Percentiles rank a stretch among this genome's conserved stretches.
Conservation (phyloP, 2,888 invertebrate species). For the Electrophaes corylata region DNA sequence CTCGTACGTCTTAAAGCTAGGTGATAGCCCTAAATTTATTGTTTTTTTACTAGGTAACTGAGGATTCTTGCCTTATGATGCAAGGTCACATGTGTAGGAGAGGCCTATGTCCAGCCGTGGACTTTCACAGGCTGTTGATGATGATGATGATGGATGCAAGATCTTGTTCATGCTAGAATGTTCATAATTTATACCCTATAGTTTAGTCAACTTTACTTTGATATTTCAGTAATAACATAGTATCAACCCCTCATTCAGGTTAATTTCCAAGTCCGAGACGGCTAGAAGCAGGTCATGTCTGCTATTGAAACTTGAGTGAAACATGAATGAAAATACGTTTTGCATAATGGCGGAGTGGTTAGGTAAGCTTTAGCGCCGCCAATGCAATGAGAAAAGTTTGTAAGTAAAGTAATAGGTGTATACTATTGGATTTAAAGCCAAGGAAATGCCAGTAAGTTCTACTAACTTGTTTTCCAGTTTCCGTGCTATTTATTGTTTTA, state of each 20-base stretch:
- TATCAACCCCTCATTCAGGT: conserved; percentile 27
- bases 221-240: conserved; percentile 20
- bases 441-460: no score
- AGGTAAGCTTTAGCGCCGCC: neutral
- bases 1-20: no score
- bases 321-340: conserved; percentile 25
- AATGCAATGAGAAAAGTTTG: conserved; percentile 5
- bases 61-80: no score
- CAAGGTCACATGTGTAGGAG: no score
- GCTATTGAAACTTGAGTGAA: conserved; percentile 32
- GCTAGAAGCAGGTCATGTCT: conserved; percentile 22
- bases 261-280: conserved; percentile 28
- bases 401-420: no score
- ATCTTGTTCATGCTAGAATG: neutral
- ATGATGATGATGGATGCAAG: no score
- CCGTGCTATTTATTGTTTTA: no score
- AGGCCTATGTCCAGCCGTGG: no score
- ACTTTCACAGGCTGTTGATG: no score
- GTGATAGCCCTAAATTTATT: no score
- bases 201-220: neutral
- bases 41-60: no score
- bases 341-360: conserved; percentile 12
- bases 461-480: no score
- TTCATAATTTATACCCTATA: neutral
- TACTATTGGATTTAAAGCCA: conserved; percentile 5